phyloP scores from a whole-genome alignment of 1,140 invertebrate species.

The Melanaphis sacchari region DNA sequence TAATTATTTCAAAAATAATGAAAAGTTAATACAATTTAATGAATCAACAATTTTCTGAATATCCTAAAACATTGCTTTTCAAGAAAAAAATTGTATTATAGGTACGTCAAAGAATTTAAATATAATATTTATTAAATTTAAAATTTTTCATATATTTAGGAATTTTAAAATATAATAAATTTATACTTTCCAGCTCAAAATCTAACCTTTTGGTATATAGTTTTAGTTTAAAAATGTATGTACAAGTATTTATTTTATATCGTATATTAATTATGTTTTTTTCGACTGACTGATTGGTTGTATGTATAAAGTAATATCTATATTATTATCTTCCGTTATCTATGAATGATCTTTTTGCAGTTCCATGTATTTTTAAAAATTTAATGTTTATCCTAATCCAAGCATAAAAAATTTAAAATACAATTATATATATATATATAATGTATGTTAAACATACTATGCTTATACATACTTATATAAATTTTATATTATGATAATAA shows the following conservation, averaged over 20 bases:
- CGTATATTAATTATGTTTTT: not conserved
- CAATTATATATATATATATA: not conserved
- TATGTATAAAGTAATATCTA: no score
- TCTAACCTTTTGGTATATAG: no score
- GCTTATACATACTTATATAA: no score
- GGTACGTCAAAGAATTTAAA: no score
- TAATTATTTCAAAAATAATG: no score
- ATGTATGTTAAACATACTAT: no score
- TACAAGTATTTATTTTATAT: not conserved
- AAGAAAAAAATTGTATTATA: no score
- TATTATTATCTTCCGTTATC: no score
- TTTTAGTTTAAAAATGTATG: not conserved
- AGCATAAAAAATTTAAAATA: not conserved
- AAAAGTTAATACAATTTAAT: no score
- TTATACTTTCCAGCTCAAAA: no score
- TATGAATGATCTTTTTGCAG: not conserved
- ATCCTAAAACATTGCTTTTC: not conserved
- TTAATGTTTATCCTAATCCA: not conserved
- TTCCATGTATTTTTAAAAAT: not conserved
- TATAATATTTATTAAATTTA: no score
- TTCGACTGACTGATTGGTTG: not conserved
- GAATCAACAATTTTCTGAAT: not conserved
- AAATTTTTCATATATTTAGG: not conserved
- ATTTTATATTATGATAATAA: not conserved
- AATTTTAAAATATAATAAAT: no score